Evolutionary conservation across 2,113 vertebrate genomes (phyloP), one percentile per base, ranked within the genome.

Genomic region (Bucco capensis): DNA sequence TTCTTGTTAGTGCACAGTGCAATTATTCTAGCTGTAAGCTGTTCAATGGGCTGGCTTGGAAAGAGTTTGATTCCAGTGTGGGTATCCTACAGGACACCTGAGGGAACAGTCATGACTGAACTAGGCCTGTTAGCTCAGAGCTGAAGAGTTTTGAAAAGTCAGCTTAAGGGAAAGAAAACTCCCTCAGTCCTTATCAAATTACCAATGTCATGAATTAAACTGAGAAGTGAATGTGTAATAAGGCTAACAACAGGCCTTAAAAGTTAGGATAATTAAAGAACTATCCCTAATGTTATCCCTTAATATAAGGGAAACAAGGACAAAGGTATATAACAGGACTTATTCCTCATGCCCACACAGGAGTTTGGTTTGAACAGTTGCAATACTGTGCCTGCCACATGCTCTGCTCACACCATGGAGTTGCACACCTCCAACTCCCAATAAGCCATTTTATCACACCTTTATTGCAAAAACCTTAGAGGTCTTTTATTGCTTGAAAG

Each of bases 91-190:
- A 47, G 70, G 61, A 38, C 31, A 46, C 19, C 33, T 40, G 38
- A 13, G 47, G 38, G 51, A 46, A 10, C 23, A 53, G 33, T 4
- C 70, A 7, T 0, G 0, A 25, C 69, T 64, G 44, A 25, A 25
- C 31, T 17, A 44, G 46, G 5, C 27, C 57, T 27, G 31, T 24
- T 3, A 69, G 71, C 33, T 84, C 50, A 1, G 28, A 50, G 15
- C 1, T 64, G 38, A 72, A 79, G 8, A 72, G n/a, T 19, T 69
- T 66, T 40, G 38, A 62, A 38, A 57, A 75, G 65, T 35, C 46
- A 49, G 15, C 7, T 35, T 15, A 38, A 87, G 14, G 25, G 90
- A 33, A 49, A 64, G 42, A 31, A 19, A 71, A 15, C 9, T 67
- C 4, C 2, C 37, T 47, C 16, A 24, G 54, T 49, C 25, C 51